Conservation (phyloP, 2,113 vertebrate species). For the Rynchops niger region DNA sequence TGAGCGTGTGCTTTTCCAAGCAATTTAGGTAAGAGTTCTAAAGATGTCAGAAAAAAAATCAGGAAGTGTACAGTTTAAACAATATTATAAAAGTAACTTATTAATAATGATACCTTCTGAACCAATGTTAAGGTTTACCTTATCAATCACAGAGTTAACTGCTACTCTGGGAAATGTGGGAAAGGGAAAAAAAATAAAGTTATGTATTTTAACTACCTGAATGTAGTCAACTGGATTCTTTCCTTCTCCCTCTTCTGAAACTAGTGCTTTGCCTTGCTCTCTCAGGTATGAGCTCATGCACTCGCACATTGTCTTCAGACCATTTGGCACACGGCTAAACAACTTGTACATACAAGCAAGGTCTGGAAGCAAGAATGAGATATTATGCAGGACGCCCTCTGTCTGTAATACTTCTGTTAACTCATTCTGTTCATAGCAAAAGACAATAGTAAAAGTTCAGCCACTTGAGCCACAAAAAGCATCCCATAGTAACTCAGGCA, state of each 20-base stretch:
- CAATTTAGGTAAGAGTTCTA: neutral
- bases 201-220: constrained; percentile 79
- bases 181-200: neutral
- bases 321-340: constrained; percentile 95
- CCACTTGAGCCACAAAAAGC: neutral
- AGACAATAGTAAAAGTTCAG: neutral
- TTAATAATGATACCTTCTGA: neutral
- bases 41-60: neutral
- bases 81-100: neutral
- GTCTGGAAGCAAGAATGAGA: constrained; percentile 77
- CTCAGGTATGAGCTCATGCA: constrained; percentile 96
- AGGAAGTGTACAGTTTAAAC: neutral
- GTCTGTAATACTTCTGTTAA: neutral
- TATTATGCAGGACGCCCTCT: neutral
- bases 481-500: neutral
- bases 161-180: neutral
- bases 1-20: neutral
- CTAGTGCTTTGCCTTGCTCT: constrained; percentile 95
- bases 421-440: neutral
- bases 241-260: constrained; percentile 96
- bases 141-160: neutral
- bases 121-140: neutral
- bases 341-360: constrained; percentile 98
- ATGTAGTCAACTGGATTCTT: constrained; percentile 99
- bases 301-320: constrained; percentile 99